These are phyloP conservation scores for Crepidodera aurea DNA, from an alignment of 2,888 invertebrate genomes.

Conservation along the genomic window DNA sequence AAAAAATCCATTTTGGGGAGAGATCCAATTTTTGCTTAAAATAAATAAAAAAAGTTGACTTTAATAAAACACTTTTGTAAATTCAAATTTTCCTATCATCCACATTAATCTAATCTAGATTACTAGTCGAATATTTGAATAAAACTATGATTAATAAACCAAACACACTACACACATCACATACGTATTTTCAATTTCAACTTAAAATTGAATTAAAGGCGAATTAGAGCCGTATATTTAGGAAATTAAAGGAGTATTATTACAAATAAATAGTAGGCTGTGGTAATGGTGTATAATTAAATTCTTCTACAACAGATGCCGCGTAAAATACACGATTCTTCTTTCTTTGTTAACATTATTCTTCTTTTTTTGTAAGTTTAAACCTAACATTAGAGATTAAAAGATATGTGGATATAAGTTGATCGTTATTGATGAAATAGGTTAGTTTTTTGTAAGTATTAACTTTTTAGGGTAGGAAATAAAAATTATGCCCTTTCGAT, in stretches of 20 bases:
- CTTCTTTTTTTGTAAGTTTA: conserved; percentile 43
- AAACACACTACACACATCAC: no score
- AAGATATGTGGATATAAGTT: background rate
- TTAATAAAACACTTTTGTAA: no score
- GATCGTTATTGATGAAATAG: background rate
- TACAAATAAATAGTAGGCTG: conserved; percentile 53
- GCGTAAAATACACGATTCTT: conserved; percentile 35
- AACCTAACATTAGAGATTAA: conserved; percentile 11
- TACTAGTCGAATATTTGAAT: no score
- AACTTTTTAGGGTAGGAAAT: no score
- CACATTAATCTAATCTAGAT: no score
- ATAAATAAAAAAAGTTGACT: no score
- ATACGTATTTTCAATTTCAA: conserved; percentile 35
- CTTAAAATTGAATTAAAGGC: conserved; percentile 48
- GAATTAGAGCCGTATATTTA: no score
- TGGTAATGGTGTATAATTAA: conserved; percentile 52
- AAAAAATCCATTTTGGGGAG: no score
- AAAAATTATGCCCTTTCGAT: no score
- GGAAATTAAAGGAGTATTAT: conserved; percentile 56
- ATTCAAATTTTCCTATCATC: no score
- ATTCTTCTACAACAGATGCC: conserved; percentile 55
- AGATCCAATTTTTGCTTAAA: no score
- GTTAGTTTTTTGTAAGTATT: background rate
- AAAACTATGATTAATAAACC: no score
- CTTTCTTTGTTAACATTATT: conserved; percentile 21